Conservation (phyloP, 2,888 invertebrate genomes). For the Miltochrista miniata region DNA sequence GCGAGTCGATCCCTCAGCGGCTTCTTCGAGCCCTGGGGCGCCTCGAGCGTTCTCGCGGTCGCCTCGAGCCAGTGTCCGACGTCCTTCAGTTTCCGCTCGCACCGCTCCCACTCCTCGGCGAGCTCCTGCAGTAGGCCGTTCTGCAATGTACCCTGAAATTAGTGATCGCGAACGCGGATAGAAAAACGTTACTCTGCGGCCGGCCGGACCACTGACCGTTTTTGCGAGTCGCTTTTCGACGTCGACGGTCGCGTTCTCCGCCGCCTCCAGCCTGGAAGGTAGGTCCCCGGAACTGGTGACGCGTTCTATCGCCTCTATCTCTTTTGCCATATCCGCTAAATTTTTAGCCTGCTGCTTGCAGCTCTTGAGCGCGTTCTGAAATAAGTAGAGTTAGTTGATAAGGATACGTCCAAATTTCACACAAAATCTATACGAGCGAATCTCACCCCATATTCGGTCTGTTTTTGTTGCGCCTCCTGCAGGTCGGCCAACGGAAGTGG, state of each 20-base stretch:
- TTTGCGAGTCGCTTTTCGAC: conserved; percentile 93
- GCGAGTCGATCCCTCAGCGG: conserved; percentile 94
- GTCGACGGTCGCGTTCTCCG: conserved; percentile 93
- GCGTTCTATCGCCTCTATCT: conserved; percentile 92
- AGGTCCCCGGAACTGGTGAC: conserved; percentile 93
- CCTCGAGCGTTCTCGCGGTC: conserved; percentile 89
- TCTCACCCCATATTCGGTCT: conserved; percentile 93
- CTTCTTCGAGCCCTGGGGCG: conserved; percentile 93
- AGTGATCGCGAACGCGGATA: not conserved
- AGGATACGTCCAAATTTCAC: conserved; percentile 5
- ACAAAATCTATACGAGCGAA: not conserved
- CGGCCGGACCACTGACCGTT: conserved; percentile 85
- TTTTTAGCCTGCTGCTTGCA: conserved; percentile 94
- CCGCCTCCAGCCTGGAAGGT: conserved; percentile 92
- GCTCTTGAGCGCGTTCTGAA: conserved; percentile 93
- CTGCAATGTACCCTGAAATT: conserved; percentile 75
- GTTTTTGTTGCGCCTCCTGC: conserved; percentile 91
- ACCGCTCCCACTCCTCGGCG: conserved; percentile 98
- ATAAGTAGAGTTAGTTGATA: conserved; percentile 37
- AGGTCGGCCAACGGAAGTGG: conserved; percentile 90
- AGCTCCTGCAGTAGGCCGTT: conserved; percentile 95
- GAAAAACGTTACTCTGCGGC: too few species aligned
- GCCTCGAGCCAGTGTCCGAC: conserved; percentile 95
- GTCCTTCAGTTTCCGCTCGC: conserved; percentile 96
- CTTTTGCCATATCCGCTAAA: conserved; percentile 95